Conservation (phyloP, 2,113 vertebrate genomes). For the Pterophyllum scalare region DNA sequence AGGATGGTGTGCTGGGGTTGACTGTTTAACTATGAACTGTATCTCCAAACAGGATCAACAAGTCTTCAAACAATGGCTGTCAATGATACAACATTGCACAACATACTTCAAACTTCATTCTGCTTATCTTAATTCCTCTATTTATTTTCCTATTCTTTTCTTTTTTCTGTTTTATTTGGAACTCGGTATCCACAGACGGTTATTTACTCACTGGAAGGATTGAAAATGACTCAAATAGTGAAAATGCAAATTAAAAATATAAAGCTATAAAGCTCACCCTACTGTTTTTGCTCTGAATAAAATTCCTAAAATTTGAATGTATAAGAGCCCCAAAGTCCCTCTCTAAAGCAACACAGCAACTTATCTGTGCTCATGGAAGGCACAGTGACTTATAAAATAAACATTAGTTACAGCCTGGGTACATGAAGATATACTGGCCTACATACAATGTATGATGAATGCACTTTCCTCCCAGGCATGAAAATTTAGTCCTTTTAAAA, state of each 20-base stretch:
- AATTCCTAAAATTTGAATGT: constrained; percentile 12
- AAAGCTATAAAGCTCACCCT: neutral
- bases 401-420: constrained; percentile 10
- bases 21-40: neutral
- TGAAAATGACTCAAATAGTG: neutral
- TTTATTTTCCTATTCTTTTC: no score
- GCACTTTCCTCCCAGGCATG: constrained; percentile 5
- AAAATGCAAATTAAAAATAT: neutral
- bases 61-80: neutral
- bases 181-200: neutral
- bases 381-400: constrained; percentile 29
- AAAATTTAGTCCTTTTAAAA: constrained; percentile 10
- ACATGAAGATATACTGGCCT: constrained; percentile 11
- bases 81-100: neutral
- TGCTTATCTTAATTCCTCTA: neutral
- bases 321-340: neutral
- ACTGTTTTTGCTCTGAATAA: constrained; percentile 1
- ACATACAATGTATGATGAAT: constrained; percentile 23
- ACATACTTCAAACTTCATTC: neutral
- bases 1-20: neutral
- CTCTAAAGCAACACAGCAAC: neutral
- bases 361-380: neutral
- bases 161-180: neutral
- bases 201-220: neutral
- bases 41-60: neutral